Evolutionary conservation across 2,888 invertebrate genomes (phyloP).

Genomic region (Kryphioiulus occultus): DNA sequence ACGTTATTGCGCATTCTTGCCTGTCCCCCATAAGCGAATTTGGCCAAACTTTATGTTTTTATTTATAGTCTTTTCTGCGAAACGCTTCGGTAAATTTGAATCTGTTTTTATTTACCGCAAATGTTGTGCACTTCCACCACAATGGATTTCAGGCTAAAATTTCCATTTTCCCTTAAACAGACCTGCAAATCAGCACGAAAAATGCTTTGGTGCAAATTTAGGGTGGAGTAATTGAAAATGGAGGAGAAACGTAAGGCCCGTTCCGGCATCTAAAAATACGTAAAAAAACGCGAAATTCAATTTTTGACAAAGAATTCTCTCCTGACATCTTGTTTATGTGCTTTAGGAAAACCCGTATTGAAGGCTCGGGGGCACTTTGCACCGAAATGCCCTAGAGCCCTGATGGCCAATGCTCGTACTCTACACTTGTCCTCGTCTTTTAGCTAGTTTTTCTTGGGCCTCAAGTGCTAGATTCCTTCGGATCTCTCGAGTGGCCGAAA

Average conservation of each 20-base stretch:
- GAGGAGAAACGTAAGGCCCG: not conserved
- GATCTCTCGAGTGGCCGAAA: slow-evolving; percentile 28
- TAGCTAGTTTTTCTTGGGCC: not conserved
- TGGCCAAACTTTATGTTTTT: not conserved
- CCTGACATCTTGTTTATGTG: slow-evolving; percentile 4
- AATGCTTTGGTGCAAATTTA: not conserved
- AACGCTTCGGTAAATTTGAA: not conserved
- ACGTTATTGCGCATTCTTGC: not conserved
- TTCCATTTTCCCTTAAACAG: not conserved
- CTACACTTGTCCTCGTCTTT: not conserved
- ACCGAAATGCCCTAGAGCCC: slow-evolving; percentile 22
- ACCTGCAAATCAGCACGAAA: not conserved
- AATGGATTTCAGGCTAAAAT: not conserved
- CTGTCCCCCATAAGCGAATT: not conserved
- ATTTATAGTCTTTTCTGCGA: not conserved
- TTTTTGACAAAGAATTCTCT: slow-evolving; percentile 10
- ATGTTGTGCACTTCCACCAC: not conserved
- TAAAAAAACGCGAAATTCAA: not conserved
- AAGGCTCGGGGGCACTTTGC: slow-evolving; percentile 15
- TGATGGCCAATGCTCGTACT: not conserved
- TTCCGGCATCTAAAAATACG: not conserved
- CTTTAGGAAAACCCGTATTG: slow-evolving; percentile 10
- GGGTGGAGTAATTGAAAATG: not conserved
- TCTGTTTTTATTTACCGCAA: not conserved
- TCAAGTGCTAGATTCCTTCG: slow-evolving; percentile 18